Base-by-base conservation (phyloP, 2,797 vertebrate species). In the Gambelia wislizenii region DNA sequence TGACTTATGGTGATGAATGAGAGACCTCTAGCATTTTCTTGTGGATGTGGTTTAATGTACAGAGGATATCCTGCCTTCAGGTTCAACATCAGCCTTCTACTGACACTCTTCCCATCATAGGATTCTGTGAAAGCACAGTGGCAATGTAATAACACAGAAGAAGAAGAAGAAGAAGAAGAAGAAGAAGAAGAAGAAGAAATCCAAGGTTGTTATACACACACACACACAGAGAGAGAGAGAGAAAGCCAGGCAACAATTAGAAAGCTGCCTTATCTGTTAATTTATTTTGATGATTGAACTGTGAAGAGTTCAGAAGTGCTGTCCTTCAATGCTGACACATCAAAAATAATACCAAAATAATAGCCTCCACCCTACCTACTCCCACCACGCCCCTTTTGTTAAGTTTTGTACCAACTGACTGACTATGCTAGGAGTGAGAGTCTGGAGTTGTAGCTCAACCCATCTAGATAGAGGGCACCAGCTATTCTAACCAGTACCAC, bases 271-370 rank as follows among this genome's bases (percentile, higher is more conserved):
- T 64, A n/a, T n/a, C 36, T 54, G 22, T 77, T 89, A 27, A 44
- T 75, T 44, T 44, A 44, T 30, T 1, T 49, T 36, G 76, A 52
- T 86, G 76, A 14, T 3, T 2, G 77, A 52, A 72, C 56, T 16
- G 20, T 0, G 70, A 86, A 52, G 52, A 85, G 59, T 42, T 49
- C 30, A 78, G 74, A 84, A 93, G 52, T 88, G 16, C 61, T 81
- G 25, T 16, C 12, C 1, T 67, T 83, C 27, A 47, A n/a, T 36
- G 8, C 86, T 75, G 44, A n/a, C 27, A 54, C 30, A 33, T 76
- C 70, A 42, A 2, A 0, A 0, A 10, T 87, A 75, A 25, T 87
- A 90, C 61, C 30, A 54, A 18, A 12, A 6, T 77, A 30, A 39
- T 87, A 92, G 76, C 14, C 20, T 0, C 0, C 54, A n/a, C 30